Conservation (phyloP, 2,888 invertebrate genomes). For the Oxytorus armatus region DNA sequence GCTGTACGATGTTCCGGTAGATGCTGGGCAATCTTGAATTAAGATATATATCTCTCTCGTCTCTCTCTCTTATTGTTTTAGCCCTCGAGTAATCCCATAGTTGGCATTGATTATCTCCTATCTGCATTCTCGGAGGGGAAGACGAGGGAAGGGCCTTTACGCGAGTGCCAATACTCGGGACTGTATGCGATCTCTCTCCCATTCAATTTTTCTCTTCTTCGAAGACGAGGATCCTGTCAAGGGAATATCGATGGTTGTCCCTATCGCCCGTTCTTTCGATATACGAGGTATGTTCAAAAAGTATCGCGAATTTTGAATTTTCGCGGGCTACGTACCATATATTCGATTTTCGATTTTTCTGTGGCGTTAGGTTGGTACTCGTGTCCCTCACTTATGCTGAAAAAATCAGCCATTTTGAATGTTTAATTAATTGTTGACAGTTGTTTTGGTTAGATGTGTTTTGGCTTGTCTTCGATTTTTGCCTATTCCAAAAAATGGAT, state of each 20-base stretch:
- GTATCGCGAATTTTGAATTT: too few species aligned
- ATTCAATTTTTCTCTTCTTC: constrained; percentile 6
- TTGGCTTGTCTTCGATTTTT: too few species aligned
- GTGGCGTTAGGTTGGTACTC: too few species aligned
- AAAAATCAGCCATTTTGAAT: too few species aligned
- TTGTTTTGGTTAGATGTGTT: too few species aligned
- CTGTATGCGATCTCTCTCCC: constrained; percentile 6
- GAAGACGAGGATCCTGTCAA: constrained; percentile 22
- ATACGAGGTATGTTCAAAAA: too few species aligned
- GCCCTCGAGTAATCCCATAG: constrained; percentile 60
- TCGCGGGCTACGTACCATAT: too few species aligned
- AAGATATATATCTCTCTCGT: constrained; percentile 28
- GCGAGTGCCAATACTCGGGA: constrained; percentile 39
- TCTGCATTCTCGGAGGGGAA: constrained; percentile 67
- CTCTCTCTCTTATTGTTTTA: constrained; percentile 33
- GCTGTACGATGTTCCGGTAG: constrained; percentile 28
- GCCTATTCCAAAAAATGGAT: too few species aligned
- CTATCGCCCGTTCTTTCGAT: constrained; percentile 25
- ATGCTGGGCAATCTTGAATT: constrained; percentile 37
- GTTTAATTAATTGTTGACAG: too few species aligned
- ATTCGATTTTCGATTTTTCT: too few species aligned
- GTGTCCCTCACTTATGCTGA: too few species aligned
- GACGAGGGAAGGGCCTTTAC: constrained; percentile 63
- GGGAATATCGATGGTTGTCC: constrained; percentile 41
- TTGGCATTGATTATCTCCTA: constrained; percentile 69